Evolutionary conservation across 2,888 invertebrate genomes (phyloP), one percentile per base, ranked within the genome.

Genomic region (Rhingia campestris): DNA sequence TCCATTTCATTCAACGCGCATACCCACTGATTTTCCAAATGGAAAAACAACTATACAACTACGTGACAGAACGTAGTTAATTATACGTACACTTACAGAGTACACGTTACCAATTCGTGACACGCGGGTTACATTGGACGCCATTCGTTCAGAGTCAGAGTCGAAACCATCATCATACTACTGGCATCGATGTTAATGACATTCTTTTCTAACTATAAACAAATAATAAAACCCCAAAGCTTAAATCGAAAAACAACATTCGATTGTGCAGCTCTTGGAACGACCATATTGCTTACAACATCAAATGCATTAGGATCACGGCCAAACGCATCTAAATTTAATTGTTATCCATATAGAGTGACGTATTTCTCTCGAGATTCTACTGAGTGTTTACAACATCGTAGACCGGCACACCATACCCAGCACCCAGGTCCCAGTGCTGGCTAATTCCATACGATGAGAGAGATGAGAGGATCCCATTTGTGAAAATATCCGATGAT

Each of bases 261-360:
- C 12, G 22, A 33, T 43, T 70, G n/a, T 2, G 0, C 32, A 39
- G 32, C 54, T 35, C 5, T 56, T 33, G 30, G 22, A 39, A 35
- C 22, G 22, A 49, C 5, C 41, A 37, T 14, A 43, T 75, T 66
- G 47, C 49, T 63, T 35, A 43, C 22, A 66, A 56, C 30, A 75
- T 49, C 61, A 75, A 81, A 43, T 74, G 54, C 56, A 63, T 63
- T 63, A 30, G 56, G 67, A 80, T 69, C 80, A 81, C 12, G 56
- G 70, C 43, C 66, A 80, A 69, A 81, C 51, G 75, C 56, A 81
- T 81, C 58, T 64, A 51, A 56, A 63, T 58, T 69, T 69, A 69
- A 81, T 75, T 75, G 63, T 58, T 64, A 59, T 43, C 64, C 69
- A 67, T 61, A 75, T 9, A 43, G 51, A 49, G 39, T 80, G 80